Evolutionary conservation across 2,113 vertebrate species (phyloP).

Genomic region (Nicator chloris): DNA sequence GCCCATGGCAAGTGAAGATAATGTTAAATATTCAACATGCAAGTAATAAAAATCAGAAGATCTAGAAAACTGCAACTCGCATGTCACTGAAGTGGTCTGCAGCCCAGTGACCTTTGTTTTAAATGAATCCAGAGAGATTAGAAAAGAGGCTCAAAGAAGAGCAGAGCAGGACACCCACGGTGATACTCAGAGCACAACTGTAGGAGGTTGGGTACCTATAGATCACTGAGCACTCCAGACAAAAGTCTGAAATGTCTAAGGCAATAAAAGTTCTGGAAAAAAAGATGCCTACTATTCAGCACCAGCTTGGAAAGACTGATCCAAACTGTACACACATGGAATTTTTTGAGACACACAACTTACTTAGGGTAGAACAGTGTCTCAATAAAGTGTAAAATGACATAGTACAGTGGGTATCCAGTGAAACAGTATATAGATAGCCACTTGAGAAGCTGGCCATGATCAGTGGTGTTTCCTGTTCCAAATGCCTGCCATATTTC

Average conservation of each 20-base stretch:
- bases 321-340: background rate
- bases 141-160: background rate
- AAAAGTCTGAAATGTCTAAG: background rate
- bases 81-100: background rate
- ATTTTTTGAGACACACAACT: background rate
- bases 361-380: too few relatives aligned
- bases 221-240: background rate
- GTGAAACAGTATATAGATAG: background rate
- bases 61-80: background rate
- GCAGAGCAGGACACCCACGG: background rate
- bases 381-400: background rate
- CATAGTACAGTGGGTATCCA: background rate
- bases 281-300: background rate
- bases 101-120: background rate
- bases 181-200: too few relatives aligned
- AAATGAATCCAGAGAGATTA: background rate
- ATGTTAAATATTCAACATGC: fast-evolving
- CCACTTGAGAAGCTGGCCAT: background rate
- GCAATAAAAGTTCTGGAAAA: background rate
- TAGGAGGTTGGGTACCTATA: background rate
- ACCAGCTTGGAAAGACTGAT: background rate
- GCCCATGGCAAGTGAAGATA: background rate
- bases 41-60: background rate
- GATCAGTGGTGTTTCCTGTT: background rate
- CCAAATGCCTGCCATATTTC: background rate